A percentile compares a stretch with the other conserved stretches of the same genome.
Conservation (phyloP, 2,113 vertebrate genomes). For the Aramus guarauna region DNA sequence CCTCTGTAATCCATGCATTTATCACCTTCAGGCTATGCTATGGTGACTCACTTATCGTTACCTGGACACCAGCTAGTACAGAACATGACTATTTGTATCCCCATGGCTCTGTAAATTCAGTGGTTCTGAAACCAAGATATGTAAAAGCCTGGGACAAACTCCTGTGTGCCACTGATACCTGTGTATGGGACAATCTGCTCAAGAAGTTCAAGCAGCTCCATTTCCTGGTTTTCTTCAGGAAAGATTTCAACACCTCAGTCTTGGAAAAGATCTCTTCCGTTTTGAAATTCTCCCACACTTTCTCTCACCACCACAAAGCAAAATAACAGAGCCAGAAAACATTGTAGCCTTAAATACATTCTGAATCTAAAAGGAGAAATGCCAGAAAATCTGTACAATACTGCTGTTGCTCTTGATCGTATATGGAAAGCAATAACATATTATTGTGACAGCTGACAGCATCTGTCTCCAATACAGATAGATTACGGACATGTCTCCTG, state of each 20-base stretch:
- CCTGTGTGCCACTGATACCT: not conserved
- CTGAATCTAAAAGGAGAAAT: not conserved
- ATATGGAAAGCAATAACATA: not conserved
- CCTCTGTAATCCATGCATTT: not conserved
- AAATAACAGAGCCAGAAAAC: not conserved
- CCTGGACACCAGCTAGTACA: not conserved
- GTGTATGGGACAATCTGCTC: not conserved
- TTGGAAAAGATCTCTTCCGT: not conserved
- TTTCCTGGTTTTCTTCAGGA: not conserved
- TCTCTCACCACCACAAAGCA: not conserved
- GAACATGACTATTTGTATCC: not conserved
- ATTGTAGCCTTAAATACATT: not conserved
- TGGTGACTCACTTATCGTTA: not conserved
- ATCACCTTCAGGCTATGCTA: not conserved
- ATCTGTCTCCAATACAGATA: not conserved
- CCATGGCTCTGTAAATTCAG: not conserved
- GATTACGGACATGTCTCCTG: not conserved
- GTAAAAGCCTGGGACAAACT: not conserved
- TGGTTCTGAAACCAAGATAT: not conserved
- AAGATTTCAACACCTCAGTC: not conserved
- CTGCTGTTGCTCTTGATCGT: not conserved
- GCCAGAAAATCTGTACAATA: not conserved
- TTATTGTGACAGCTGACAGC: not conserved
- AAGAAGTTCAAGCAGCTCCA: not conserved
- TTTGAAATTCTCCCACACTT: not conserved